phyloP scores from a whole-genome alignment of 1,140 invertebrate genomes.

The Hyles vespertilio region DNA sequence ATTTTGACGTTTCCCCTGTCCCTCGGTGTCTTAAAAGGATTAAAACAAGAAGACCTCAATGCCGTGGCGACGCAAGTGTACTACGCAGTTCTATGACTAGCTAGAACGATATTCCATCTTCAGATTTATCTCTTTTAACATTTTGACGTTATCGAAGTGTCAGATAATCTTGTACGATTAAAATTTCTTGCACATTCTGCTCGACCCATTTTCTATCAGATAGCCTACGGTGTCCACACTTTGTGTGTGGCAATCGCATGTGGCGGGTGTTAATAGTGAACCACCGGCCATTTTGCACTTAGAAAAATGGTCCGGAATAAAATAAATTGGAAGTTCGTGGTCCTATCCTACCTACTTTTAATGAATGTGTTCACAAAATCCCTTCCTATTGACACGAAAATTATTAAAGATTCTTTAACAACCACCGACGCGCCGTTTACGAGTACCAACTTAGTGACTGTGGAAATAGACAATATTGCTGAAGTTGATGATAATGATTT shows the following conservation, averaged over 20 bases:
- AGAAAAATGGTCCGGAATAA: constrained; percentile 50
- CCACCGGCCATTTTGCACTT: constrained; percentile 27
- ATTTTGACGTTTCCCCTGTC: too few species aligned
- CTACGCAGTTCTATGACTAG: too few species aligned
- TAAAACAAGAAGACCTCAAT: too few species aligned
- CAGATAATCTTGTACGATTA: constrained; percentile 20
- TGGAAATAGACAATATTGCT: not conserved
- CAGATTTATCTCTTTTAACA: constrained; percentile 31
- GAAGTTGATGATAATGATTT: constrained; percentile 2
- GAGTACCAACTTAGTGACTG: not conserved
- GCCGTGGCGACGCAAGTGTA: too few species aligned
- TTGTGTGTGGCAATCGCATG: constrained; percentile 34
- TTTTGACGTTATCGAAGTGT: constrained; percentile 35
- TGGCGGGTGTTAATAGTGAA: constrained; percentile 22
- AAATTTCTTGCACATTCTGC: constrained; percentile 14
- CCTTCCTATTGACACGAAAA: constrained; percentile 21
- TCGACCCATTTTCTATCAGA: constrained; percentile 29
- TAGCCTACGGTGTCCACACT: not conserved
- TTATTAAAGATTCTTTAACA: not conserved
- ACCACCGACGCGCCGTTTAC: not conserved
- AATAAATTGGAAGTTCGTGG: constrained; percentile 40
- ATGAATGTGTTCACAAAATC: constrained; percentile 33
- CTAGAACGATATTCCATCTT: too few species aligned
- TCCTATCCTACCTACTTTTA: constrained; percentile 23
- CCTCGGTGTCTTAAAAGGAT: too few species aligned